Evolutionary conservation across 2,113 vertebrate species (phyloP), one percentile per base, ranked within the genome.

Genomic region (Sphaerodactylus townsendi): DNA sequence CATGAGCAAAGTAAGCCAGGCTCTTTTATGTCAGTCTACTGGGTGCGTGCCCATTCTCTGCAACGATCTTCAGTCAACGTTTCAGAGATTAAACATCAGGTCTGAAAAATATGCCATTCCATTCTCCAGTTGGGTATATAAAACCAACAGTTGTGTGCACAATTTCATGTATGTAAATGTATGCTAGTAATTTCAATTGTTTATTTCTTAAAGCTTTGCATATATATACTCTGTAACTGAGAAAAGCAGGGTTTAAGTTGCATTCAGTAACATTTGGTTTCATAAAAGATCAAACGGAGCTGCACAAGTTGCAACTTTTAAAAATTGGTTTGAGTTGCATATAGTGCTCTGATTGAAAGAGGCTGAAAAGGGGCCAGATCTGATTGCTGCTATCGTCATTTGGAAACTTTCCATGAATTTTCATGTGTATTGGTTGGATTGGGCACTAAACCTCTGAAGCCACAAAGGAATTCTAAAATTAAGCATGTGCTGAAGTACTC

Each of bases 141-240:
- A 86, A 89, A 85, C 21, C 41, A 35, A 86, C 84, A 79, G 41
- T 41, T 85, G 3, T 77, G 41, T 50, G 35, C 2, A 9, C 0
- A 2, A 23, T 14, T 90, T 89, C 68, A 76, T 17, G 64, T 87
- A 80, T 66, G 88, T 77, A 74, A 69, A 83, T 59, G 3, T n/a
- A 2, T 46, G 39, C 81, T 82, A 89, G 35, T 41, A 73, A 56
- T 83, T 75, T 50, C 59, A 66, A 33, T 65, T 48, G 59, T 62
- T 62, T 62, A 62, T 62, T 62, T 62, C 59, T 62, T 62, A 62
- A 62, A 62, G 59, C 59, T 62, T 62, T 37, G 35, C 78, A 80
- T 48, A 72, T 48, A 41, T 48, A 33, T 30, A 33, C 23, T 25
- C 46, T 74, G n/a, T 66, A 14, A 4, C 28, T 83, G 72, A 46